Conservation (phyloP, 2,113 vertebrate species). For the Catharus fuscescens region DNA sequence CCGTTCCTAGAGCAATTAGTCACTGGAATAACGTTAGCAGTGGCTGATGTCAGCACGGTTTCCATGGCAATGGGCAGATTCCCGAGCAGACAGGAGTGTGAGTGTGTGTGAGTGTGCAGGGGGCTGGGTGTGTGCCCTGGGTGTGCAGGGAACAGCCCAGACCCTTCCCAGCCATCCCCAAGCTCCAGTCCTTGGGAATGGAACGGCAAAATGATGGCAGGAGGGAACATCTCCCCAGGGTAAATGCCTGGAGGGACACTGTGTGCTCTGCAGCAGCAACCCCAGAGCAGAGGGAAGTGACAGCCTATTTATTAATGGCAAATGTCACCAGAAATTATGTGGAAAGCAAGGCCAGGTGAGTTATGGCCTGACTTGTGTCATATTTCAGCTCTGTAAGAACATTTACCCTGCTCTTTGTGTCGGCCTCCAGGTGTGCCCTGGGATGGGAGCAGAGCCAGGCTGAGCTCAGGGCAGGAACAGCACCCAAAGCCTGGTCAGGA, state of each 20-base stretch:
- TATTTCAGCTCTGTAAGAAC: not conserved
- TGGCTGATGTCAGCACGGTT: not conserved
- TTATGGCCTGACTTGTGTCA: not conserved
- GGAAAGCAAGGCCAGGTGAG: not conserved
- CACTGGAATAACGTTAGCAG: not conserved
- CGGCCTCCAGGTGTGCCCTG: not conserved
- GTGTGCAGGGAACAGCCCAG: not conserved
- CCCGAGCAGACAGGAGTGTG: not conserved
- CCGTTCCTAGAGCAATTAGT: not conserved
- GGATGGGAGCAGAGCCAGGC: not conserved
- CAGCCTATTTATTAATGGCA: not conserved
- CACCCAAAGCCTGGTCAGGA: not conserved
- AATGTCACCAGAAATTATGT: not conserved
- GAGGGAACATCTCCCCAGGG: not conserved
- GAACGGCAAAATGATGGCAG: not conserved
- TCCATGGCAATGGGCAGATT: slow-evolving; percentile 45
- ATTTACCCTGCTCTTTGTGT: not conserved
- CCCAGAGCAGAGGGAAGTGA: not conserved
- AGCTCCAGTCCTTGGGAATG: rapidly evolving
- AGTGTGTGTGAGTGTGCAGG: too few relatives aligned
- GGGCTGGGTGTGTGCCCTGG: too few relatives aligned
- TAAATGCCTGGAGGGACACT: not conserved
- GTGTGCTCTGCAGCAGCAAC: not conserved
- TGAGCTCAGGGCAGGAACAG: not conserved
- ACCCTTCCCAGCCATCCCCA: not conserved